Percentiles rank a stretch among this genome's conserved stretches.
phyloP scores from a whole-genome alignment of 2,113 vertebrate species.

The Fregetta grallaria region DNA sequence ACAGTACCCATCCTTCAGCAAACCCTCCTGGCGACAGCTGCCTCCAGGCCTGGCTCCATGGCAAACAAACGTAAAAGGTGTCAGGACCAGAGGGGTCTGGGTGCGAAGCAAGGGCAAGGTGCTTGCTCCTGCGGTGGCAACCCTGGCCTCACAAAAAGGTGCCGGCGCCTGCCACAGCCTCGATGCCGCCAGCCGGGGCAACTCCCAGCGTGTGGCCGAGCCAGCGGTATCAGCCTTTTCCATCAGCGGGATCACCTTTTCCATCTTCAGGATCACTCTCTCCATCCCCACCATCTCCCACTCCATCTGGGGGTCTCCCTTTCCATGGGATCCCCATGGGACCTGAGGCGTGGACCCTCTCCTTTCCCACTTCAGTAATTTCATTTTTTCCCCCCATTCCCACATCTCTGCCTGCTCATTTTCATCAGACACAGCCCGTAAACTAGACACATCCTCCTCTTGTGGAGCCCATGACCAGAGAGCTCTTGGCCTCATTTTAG shows the following conservation, averaged over 20 bases:
- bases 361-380: not conserved
- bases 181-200: rapidly evolving
- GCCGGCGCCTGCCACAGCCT: rapidly evolving
- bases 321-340: rapidly evolving
- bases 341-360: rapidly evolving
- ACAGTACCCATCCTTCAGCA: not conserved
- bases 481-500: not conserved
- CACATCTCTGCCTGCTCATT: rapidly evolving
- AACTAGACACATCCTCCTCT: not conserved
- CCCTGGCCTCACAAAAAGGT: not conserved
- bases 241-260: not conserved
- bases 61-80: rapidly evolving
- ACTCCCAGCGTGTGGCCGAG: not conserved
- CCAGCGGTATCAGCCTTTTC: not conserved
- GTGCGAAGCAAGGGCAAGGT: not conserved
- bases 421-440: rapidly evolving
- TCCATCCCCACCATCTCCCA: not conserved
- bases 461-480: not conserved
- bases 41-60: not conserved
- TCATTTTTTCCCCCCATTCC: not conserved
- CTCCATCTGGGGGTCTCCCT: rapidly evolving
- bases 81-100: not conserved
- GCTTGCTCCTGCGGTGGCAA: not conserved
- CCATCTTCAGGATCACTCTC: not conserved
- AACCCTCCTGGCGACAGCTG: too few species aligned